Conservation (phyloP, 2,797 vertebrate species). For the Characodon lateralis region DNA sequence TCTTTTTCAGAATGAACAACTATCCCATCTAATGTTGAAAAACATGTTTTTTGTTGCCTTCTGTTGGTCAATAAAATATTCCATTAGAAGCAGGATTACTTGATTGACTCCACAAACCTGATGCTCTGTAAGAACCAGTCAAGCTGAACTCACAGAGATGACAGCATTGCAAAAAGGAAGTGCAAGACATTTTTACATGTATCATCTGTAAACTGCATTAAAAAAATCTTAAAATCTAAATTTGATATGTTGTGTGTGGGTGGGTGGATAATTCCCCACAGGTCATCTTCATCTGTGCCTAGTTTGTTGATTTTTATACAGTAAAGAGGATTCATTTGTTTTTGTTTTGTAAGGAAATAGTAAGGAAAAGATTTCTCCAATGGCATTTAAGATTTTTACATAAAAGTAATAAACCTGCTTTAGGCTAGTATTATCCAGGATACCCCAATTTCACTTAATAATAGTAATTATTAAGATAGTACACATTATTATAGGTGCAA, state of each 20-base stretch:
- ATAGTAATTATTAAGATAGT: no score
- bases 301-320: slow-evolving; percentile 57
- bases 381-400: no score
- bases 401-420: neutral
- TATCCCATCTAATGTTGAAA: no score
- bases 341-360: slow-evolving; percentile 2
- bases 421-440: no score
- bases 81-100: neutral
- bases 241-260: slow-evolving; percentile 64
- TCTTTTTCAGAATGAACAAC: no score
- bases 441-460: no score
- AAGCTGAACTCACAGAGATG: slow-evolving; percentile 21
- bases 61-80: no score
- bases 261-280: slow-evolving; percentile 68
- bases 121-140: slow-evolving; percentile 24
- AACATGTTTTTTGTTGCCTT: no score
- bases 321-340: slow-evolving; percentile 60
- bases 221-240: slow-evolving; percentile 65
- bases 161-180: slow-evolving; percentile 16
- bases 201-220: slow-evolving; percentile 52
- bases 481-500: no score
- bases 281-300: slow-evolving; percentile 61
- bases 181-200: slow-evolving; percentile 56
- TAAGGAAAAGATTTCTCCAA: neutral
- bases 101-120: slow-evolving; percentile 7